phyloP scores from a whole-genome alignment of 1,140 invertebrate genomes.

The Macrobrachium nipponense region DNA sequence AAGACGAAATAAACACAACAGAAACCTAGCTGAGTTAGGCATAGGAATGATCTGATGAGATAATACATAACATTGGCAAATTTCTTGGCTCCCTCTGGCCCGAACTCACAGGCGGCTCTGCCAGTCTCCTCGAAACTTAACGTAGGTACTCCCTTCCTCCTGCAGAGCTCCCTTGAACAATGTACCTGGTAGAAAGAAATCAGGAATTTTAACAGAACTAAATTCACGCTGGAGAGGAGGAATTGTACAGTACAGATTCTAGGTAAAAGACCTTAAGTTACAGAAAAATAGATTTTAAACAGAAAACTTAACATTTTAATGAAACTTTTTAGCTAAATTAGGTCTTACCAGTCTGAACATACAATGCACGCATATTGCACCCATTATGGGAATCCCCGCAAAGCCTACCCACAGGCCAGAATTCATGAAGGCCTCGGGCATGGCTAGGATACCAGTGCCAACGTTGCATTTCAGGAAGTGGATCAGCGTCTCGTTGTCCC shows the following conservation, averaged over 20 bases:
- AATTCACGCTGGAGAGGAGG: too few species aligned
- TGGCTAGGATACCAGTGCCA: conserved; percentile 85
- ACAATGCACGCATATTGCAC: conserved; percentile 84
- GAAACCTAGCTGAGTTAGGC: conserved; percentile 93
- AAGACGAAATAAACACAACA: conserved; percentile 98
- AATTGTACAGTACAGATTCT: too few species aligned
- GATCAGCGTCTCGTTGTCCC: conserved; percentile 82
- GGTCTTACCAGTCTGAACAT: conserved; percentile 82
- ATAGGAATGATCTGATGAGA: conserved; percentile 82
- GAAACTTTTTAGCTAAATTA: too few species aligned
- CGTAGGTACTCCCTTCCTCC: conserved; percentile 69
- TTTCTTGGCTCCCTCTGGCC: conserved; percentile 70
- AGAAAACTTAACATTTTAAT: too few species aligned
- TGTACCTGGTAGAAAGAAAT: conserved; percentile 14
- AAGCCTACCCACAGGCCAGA: conserved; percentile 80
- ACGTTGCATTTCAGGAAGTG: conserved; percentile 86
- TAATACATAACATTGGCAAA: conserved; percentile 71
- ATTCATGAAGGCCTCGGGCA: conserved; percentile 87
- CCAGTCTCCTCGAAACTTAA: conserved; percentile 81
- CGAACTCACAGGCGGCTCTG: conserved; percentile 78
- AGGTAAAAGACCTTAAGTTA: too few species aligned
- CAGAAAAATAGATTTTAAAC: too few species aligned
- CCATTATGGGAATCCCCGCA: conserved; percentile 80
- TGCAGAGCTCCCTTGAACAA: conserved; percentile 43
- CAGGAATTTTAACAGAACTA: not conserved